Base-by-base conservation (phyloP, 64 coral and sea anemone species). In the Montipora sp. region DNA sequence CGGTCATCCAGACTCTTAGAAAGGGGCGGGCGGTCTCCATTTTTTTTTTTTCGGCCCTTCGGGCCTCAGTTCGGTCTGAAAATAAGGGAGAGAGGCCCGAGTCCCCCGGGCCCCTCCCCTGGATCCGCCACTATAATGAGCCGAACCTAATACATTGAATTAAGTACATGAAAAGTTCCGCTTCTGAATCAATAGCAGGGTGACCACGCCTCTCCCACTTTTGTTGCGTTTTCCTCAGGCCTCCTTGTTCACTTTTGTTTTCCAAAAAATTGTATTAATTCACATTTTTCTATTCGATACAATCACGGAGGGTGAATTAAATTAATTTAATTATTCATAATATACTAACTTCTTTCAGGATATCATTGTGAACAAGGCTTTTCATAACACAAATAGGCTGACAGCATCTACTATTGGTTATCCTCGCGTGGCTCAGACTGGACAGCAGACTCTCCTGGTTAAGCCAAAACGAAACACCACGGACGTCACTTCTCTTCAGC, bases 341-440 rank as follows among this genome's bases (percentile, higher is more conserved):
- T 77, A 77, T 47, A 36, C 43, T 12, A 48, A 77, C 75, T 77
- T 77, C 76, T 78, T 89, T 78, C 47, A 89, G 87, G 74, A 43
- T 89, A 77, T 89, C 51, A 78, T 89, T 47, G 77, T 77, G 61
- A 89, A 89, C 51, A 58, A 89, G 19, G 46, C 51, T 15, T 89
- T 89, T 89, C 51, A 63, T 43, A 63, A 53, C 6, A 89, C 76
- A 10, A 89, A 47, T 60, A 89, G 87, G 75, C 51, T 61, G n/a
- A 48, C 16, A 78, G 61, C 87, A 78, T 57, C 87, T 18, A 78
- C 73, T 20, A 87, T 87, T 48, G 67, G 84, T 55, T 55, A 50
- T 87, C 84, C 84, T 13, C 68, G 48, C 18, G 84, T 87, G 5
- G 66, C 36, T 51, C 84, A 74, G 67, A 87, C 69, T 11, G 84